Evolutionary conservation across 2,888 invertebrate species (phyloP).

Genomic region (Sussaba pulchella): DNA sequence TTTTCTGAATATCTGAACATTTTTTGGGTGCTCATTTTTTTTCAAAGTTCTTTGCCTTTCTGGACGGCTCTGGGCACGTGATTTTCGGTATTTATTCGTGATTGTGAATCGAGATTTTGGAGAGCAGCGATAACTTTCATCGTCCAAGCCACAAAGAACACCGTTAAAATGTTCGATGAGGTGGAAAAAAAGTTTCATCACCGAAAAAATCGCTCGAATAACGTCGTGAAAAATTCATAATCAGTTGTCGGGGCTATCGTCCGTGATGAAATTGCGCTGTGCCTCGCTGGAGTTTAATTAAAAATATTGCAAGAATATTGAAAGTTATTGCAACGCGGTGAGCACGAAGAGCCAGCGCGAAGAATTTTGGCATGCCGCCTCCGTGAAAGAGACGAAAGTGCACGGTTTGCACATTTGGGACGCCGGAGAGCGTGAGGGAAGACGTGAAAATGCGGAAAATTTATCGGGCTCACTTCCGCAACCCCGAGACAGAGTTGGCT

Average conservation of each 20-base stretch:
- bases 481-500: slow-evolving; percentile 61
- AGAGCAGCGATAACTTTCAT: too few species aligned
- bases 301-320: slow-evolving; percentile 21
- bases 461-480: slow-evolving; percentile 50
- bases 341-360: slow-evolving; percentile 11
- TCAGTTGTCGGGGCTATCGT: slow-evolving; percentile 3
- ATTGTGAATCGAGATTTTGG: too few species aligned
- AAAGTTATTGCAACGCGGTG: slow-evolving; percentile 35
- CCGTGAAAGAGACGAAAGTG: slow-evolving; percentile 26
- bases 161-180: not conserved
- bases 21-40: too few species aligned
- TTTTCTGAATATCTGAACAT: too few species aligned
- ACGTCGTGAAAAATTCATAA: slow-evolving; percentile 25
- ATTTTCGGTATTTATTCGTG: too few species aligned
- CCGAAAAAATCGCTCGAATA: not conserved
- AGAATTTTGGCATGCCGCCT: slow-evolving; percentile 36
- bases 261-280: slow-evolving; percentile 4
- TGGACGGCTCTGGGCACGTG: too few species aligned
- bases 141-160: too few species aligned
- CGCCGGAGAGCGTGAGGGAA: slow-evolving; percentile 29
- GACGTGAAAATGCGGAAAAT: slow-evolving; percentile 47
- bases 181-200: not conserved
- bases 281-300: slow-evolving; percentile 29
- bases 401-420: slow-evolving; percentile 44
- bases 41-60: too few species aligned